phyloP scores from a whole-genome alignment of 2,797 vertebrate genomes.

The Rhinichthys osculus region DNA sequence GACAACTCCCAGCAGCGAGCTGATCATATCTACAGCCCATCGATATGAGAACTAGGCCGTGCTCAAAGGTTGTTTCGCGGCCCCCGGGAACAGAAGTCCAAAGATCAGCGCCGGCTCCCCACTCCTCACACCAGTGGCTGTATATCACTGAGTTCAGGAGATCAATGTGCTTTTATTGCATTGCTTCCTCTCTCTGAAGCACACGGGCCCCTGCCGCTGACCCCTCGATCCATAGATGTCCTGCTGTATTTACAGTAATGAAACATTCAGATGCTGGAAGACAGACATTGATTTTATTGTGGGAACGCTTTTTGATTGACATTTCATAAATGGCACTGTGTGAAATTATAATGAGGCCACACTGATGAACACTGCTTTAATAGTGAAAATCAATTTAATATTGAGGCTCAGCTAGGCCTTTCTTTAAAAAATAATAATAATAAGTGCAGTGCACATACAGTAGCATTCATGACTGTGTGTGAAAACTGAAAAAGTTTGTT shows the following conservation, averaged over 20 bases:
- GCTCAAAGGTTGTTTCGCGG: slow-evolving; percentile 72
- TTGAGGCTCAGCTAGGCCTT: slow-evolving; percentile 70
- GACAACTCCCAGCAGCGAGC: slow-evolving; percentile 68
- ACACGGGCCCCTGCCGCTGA: slow-evolving; percentile 71
- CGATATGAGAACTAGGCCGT: slow-evolving; percentile 70
- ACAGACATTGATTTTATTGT: slow-evolving; percentile 79
- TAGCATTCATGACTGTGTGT: slow-evolving; percentile 55
- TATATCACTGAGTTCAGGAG: slow-evolving; percentile 69
- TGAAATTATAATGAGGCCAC: slow-evolving; percentile 78
- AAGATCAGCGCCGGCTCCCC: slow-evolving; percentile 64
- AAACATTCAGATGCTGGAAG: slow-evolving; percentile 78
- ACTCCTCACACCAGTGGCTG: slow-evolving; percentile 62
- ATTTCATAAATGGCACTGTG: slow-evolving; percentile 78
- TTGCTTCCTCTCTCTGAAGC: slow-evolving; percentile 68
- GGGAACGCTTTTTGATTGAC: slow-evolving; percentile 78
- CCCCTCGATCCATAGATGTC: slow-evolving; percentile 76
- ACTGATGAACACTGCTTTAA: slow-evolving; percentile 77
- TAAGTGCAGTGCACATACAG: slow-evolving; percentile 35
- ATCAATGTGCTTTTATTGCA: slow-evolving; percentile 79
- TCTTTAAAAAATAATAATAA: slow-evolving; percentile 62
- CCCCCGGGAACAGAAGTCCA: slow-evolving; percentile 69
- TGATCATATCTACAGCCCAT: slow-evolving; percentile 71
- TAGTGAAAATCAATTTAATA: slow-evolving; percentile 73
- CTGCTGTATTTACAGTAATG: slow-evolving; percentile 80
- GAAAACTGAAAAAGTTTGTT: slow-evolving; percentile 49